Base-by-base conservation (phyloP, 2,888 invertebrate genomes). In the Agriopis leucophaearia region DNA sequence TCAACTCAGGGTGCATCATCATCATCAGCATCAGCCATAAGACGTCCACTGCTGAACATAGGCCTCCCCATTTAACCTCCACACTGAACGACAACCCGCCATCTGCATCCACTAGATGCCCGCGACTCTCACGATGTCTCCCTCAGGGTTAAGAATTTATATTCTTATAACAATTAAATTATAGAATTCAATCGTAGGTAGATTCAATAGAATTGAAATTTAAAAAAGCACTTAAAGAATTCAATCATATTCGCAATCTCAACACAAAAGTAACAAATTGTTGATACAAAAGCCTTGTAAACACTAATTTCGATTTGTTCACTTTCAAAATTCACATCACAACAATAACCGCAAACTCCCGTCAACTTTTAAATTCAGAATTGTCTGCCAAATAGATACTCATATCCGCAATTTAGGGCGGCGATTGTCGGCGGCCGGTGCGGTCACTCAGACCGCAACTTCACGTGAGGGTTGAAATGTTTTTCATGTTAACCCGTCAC, bases 391-490 rank as follows among this genome's bases (percentile, higher is more conserved):
- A 59, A 63, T 64, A 60, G 63, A 58, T 62, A 61, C 47, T 59
- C 59, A 63, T 69, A 64, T 57, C 48, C 55, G 56, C 67, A 66
- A 68, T 74, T 74, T 72, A 70, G 56, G 51, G 52, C 55, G 69
- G n/a, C 54, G 58, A 69, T 72, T 64, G 61, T 66, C 55, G 58
- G 59, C 36, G 50, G 50, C 59, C 15, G 58, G 58, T 38, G 62
- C 58, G 71, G 74, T 80, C 79, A 78, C 68, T 74, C 74, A 59
- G 85, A 85, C 88, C 90, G 79, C 87, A 85, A 48, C 72, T 76
- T 78, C 70, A 70, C 78, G 78, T 77, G 74, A 76, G 86, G 86
- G 89, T 88, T 92, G 90, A 92, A 92, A 92, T 85, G 88, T 83
- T 92, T 92, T 88, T 84, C 90, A 76, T 92, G 92, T 92, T 77